Percentiles rank a stretch among this genome's conserved stretches.
Conservation (phyloP, 2,797 vertebrate species). For the Danio kyathit region DNA sequence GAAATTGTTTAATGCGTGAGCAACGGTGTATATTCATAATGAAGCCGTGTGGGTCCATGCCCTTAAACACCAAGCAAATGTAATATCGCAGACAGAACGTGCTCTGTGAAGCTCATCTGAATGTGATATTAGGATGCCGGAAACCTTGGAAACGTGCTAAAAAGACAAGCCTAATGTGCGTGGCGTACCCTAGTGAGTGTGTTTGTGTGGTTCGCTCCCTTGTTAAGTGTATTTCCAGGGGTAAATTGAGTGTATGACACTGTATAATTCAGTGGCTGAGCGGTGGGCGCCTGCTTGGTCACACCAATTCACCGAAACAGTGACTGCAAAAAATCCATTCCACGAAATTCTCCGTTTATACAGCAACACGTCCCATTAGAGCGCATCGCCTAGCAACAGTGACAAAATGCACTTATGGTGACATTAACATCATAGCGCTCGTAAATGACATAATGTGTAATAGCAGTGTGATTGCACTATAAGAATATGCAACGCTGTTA, state of each 20-base stretch:
- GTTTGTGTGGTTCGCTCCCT: slow-evolving; percentile 65
- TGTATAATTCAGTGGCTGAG: slow-evolving; percentile 80
- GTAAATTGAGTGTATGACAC: slow-evolving; percentile 84
- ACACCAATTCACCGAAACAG: slow-evolving; percentile 80
- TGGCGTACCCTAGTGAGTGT: slow-evolving; percentile 9
- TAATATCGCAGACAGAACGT: slow-evolving; percentile 16
- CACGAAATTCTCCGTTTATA: slow-evolving; percentile 78
- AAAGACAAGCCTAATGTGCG: slow-evolving; percentile 53
- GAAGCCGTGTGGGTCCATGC: slow-evolving; percentile 2
- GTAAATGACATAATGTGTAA: slow-evolving; percentile 11
- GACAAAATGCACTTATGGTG: slow-evolving; percentile 17
- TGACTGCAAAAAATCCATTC: slow-evolving; percentile 80
- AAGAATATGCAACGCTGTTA: neutral
- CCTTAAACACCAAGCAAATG: slow-evolving; percentile 5
- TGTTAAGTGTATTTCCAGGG: slow-evolving; percentile 78
- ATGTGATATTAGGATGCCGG: slow-evolving; percentile 37
- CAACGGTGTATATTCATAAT: slow-evolving; percentile 29
- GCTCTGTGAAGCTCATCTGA: slow-evolving; percentile 34
- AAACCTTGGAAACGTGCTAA: slow-evolving; percentile 55
- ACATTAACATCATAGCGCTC: slow-evolving; percentile 16
- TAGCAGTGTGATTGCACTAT: neutral
- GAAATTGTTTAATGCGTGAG: slow-evolving; percentile 29
- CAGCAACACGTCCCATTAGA: slow-evolving; percentile 72
- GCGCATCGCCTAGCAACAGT: slow-evolving; percentile 66
- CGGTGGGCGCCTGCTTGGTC: slow-evolving; percentile 78